A percentile compares a stretch with the other conserved stretches of the same genome.
Evolutionary conservation across 2,113 vertebrate species (phyloP).

Genomic region (Gobiocypris rarus): DNA sequence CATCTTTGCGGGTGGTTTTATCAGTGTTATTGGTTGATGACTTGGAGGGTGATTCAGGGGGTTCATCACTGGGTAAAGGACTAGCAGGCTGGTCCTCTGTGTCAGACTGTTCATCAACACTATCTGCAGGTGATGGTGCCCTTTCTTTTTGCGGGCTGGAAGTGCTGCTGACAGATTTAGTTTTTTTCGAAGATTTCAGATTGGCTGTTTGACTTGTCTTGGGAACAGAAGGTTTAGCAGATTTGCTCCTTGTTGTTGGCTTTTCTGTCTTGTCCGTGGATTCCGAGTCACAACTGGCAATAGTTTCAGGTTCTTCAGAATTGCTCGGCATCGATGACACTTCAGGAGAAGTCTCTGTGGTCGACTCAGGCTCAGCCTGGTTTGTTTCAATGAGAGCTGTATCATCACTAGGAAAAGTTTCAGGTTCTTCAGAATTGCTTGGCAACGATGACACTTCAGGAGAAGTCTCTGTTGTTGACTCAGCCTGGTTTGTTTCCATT

Average conservation of each 20-base stretch:
- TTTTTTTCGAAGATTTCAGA: not conserved
- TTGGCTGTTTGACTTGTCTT: not conserved
- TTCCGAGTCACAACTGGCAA: not conserved
- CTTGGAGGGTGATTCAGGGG: not conserved
- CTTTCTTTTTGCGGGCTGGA: not conserved
- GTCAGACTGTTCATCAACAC: not conserved
- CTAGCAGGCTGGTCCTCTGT: not conserved
- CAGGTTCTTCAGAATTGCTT: not conserved
- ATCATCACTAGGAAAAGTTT: not conserved
- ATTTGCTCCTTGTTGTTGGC: not conserved
- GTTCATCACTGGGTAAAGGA: not conserved
- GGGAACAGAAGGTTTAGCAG: not conserved
- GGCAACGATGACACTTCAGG: not conserved
- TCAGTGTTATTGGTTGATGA: not conserved
- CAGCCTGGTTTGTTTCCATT: not conserved
- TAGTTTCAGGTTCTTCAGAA: not conserved
- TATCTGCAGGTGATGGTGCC: not conserved
- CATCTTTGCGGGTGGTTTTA: not conserved
- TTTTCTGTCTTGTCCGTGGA: not conserved
- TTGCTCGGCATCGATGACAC: not conserved
- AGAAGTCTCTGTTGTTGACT: not conserved
- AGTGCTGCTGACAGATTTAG: not conserved
- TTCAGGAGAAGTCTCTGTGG: not conserved
- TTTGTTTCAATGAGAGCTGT: not conserved
- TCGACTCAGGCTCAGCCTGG: not conserved